phyloP scores from a whole-genome alignment of 2,888 invertebrate species.

The Allacma fusca region DNA sequence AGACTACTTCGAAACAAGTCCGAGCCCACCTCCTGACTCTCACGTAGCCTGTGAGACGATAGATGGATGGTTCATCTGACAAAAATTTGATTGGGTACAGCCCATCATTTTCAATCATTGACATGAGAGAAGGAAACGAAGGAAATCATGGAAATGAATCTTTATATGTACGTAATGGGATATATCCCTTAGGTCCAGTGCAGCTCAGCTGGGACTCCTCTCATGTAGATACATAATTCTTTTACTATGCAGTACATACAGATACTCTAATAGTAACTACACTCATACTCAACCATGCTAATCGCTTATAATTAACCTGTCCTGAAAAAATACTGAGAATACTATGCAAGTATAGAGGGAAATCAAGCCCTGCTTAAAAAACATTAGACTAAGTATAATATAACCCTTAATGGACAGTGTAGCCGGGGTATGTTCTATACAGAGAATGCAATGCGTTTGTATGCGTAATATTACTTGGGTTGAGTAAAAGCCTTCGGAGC shows the following conservation, averaged over 20 bases:
- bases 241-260: too few relatives aligned
- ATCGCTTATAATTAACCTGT: constrained; percentile 16
- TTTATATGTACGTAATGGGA: not conserved
- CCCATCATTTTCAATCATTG: not conserved
- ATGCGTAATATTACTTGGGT: too few relatives aligned
- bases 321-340: not conserved
- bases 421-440: too few relatives aligned
- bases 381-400: not conserved
- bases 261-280: too few relatives aligned
- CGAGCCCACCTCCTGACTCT: constrained; percentile 6
- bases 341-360: not conserved
- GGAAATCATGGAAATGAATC: constrained; percentile 23
- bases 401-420: not conserved
- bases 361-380: not conserved
- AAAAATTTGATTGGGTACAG: constrained; percentile 16
- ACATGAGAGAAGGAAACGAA: not conserved
- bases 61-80: constrained; percentile 16
- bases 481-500: too few relatives aligned
- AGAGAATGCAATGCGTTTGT: too few relatives aligned
- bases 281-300: not conserved
- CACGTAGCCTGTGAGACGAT: not conserved
- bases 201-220: too few relatives aligned
- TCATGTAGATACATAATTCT: too few relatives aligned
- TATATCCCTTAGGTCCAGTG: too few relatives aligned
- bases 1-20: constrained; percentile 1